Conservation (phyloP, 2,113 vertebrate species). For the Campylomormyrus numenius region DNA sequence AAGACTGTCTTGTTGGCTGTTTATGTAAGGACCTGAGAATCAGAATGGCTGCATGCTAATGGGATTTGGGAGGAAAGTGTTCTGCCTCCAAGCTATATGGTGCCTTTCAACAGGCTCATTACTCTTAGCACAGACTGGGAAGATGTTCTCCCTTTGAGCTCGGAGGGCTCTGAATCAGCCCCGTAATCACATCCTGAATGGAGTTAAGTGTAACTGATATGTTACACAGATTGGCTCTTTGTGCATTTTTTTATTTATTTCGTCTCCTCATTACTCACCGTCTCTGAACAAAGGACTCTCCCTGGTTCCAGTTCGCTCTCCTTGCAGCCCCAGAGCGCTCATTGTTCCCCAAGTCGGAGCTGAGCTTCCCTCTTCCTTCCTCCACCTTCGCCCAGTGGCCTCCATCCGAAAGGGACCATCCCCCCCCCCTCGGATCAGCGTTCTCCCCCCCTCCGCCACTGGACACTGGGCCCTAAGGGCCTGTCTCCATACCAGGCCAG, state of each 20-base stretch:
- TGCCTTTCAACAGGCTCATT: background rate
- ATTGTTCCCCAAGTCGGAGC: background rate
- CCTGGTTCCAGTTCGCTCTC: background rate
- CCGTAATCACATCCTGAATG: background rate
- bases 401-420: background rate
- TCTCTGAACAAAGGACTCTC: background rate
- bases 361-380: background rate
- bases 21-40: background rate
- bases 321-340: background rate
- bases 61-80: background rate
- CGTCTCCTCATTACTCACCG: background rate
- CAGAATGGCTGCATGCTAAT: background rate
- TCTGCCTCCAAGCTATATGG: background rate
- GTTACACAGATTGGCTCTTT: background rate
- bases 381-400: background rate
- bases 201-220: slow-evolving; percentile 7
- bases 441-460: background rate
- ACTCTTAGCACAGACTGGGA: background rate
- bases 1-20: background rate
- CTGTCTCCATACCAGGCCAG: background rate
- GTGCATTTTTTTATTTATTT: background rate
- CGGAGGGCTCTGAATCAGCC: background rate
- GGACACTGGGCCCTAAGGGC: background rate
- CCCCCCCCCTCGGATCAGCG: too few relatives aligned
- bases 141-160: background rate